Conservation (phyloP, 2,113 vertebrate genomes). For the Dicerorhinus sumatrensis region DNA sequence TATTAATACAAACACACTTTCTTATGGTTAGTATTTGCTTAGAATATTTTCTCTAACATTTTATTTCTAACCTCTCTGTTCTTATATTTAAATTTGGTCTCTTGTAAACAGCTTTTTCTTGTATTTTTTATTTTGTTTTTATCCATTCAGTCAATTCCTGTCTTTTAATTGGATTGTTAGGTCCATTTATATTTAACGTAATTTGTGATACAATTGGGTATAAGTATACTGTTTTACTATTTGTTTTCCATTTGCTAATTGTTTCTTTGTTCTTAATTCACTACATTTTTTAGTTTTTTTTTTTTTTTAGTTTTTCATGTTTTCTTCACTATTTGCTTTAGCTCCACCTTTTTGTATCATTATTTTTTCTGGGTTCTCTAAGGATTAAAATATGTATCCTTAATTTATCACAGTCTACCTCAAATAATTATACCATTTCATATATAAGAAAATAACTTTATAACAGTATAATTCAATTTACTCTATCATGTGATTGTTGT, state of each 20-base stretch:
- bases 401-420: neutral
- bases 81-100: neutral
- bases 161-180: neutral
- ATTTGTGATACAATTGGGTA: neutral
- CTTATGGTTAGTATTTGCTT: neutral
- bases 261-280: neutral
- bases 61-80: neutral
- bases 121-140: neutral
- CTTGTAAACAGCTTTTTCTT: neutral
- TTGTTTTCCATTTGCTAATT: neutral
- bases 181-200: neutral
- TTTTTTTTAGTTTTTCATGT: neutral
- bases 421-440: neutral
- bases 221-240: neutral
- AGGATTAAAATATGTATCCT: neutral
- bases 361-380: neutral
- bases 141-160: neutral
- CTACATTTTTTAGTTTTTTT: neutral
- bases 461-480: neutral
- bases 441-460: neutral
- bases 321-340: neutral
- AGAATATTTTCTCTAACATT: neutral
- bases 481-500: neutral
- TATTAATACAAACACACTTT: neutral
- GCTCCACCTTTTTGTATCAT: neutral